Percentiles rank a stretch among this genome's conserved stretches.
phyloP scores from a whole-genome alignment of 2,797 vertebrate species.

The Vultur gryphus region DNA sequence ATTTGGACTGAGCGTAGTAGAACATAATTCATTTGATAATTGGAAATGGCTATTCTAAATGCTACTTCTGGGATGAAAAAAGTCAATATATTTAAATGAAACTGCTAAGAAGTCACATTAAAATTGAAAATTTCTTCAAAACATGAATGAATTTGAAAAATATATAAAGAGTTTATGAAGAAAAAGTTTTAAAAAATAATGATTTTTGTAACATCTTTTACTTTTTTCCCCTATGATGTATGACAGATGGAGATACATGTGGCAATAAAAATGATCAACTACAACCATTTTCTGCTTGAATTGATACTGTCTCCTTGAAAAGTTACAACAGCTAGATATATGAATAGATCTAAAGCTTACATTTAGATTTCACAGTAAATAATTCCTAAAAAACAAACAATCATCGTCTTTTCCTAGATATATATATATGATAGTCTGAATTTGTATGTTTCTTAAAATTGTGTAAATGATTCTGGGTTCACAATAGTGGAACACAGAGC shows the following conservation, averaged over 20 bases:
- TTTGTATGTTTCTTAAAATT: background rate
- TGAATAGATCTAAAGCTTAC: background rate
- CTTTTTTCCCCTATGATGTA: background rate
- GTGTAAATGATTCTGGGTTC: background rate
- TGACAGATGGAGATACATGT: background rate
- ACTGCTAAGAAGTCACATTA: background rate
- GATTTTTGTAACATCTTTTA: background rate
- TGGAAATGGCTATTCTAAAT: background rate
- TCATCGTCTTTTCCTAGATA: background rate
- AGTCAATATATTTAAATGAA: background rate
- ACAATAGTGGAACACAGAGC: background rate
- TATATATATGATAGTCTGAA: background rate
- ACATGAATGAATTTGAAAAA: background rate
- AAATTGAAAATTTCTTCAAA: background rate
- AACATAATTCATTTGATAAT: background rate
- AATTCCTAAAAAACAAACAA: background rate
- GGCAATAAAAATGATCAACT: background rate
- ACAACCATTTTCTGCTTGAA: background rate
- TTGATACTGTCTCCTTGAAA: background rate
- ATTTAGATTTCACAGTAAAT: background rate
- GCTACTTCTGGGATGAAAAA: background rate
- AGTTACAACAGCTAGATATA: background rate
- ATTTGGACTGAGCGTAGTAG: background rate
- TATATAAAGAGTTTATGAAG: background rate
- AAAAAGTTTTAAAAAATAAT: background rate